Evolutionary conservation across 2,113 vertebrate species (phyloP).

Genomic region (Sapajus apella): DNA sequence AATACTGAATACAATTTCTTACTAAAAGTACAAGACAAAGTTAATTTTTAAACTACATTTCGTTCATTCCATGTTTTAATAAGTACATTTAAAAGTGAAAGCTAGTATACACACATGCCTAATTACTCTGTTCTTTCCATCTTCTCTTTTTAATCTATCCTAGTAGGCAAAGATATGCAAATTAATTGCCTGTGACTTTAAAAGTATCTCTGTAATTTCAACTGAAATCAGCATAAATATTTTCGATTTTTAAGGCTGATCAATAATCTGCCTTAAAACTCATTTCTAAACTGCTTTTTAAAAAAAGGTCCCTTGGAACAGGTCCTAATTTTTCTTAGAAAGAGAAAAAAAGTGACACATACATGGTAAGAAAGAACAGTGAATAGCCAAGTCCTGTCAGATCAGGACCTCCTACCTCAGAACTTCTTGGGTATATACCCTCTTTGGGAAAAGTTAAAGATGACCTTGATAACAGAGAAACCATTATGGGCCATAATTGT

Average conservation of each 20-base stretch:
- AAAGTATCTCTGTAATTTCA: background rate
- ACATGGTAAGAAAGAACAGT: background rate
- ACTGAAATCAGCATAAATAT: background rate
- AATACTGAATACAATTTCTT: constrained; percentile 16
- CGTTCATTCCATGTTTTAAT: background rate
- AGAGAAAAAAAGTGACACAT: background rate
- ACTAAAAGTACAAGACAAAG: constrained; percentile 24
- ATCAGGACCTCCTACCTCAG: background rate
- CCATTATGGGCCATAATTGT: background rate
- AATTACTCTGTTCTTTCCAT: background rate
- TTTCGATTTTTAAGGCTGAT: background rate
- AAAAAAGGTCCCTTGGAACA: background rate
- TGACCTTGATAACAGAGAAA: background rate
- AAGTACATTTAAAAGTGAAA: constrained; percentile 2
- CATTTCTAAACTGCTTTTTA: background rate
- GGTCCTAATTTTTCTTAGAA: background rate
- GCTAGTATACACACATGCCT: background rate
- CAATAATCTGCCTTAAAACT: background rate
- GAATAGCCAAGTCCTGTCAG: background rate
- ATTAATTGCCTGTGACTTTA: background rate
- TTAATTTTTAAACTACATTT: background rate
- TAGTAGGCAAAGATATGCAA: background rate
- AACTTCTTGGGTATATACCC: background rate
- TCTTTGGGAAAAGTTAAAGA: background rate
- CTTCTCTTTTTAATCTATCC: background rate